Conservation (phyloP, 2,797 vertebrate species). For the Siniperca scherzeri region DNA sequence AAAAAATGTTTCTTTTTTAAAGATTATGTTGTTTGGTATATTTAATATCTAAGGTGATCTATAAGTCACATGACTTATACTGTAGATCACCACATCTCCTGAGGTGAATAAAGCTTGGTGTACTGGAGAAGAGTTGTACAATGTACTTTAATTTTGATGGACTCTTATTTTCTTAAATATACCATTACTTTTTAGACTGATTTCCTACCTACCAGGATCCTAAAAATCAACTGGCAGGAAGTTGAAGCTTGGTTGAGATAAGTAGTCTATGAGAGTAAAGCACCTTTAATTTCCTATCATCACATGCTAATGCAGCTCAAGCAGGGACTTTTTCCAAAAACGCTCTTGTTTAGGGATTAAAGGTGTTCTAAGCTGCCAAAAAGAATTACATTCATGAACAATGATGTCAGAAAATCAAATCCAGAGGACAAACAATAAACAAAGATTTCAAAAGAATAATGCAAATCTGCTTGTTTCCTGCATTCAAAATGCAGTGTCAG, state of each 20-base stretch:
- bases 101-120: not conserved
- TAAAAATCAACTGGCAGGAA: not conserved
- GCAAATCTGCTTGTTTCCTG: not conserved
- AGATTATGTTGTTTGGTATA: not conserved
- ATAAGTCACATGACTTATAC: too few relatives aligned
- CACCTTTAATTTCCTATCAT: not conserved
- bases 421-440: not conserved
- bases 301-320: not conserved
- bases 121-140: not conserved
- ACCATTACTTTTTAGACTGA: not conserved
- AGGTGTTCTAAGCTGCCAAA: not conserved
- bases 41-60: too few relatives aligned
- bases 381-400: not conserved
- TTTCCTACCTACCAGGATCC: too few relatives aligned
- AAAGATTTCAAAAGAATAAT: conserved; percentile 10
- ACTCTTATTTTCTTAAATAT: not conserved
- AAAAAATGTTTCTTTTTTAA: too few relatives aligned
- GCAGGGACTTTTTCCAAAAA: not conserved
- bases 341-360: not conserved
- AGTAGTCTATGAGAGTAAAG: not conserved
- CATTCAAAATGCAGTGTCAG: not conserved
- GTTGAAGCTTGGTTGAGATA: not conserved
- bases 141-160: not conserved
- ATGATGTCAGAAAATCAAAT: not conserved
- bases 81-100: not conserved